phyloP scores from a whole-genome alignment of 2,797 vertebrate species.

The Pangasius larnaudii region DNA sequence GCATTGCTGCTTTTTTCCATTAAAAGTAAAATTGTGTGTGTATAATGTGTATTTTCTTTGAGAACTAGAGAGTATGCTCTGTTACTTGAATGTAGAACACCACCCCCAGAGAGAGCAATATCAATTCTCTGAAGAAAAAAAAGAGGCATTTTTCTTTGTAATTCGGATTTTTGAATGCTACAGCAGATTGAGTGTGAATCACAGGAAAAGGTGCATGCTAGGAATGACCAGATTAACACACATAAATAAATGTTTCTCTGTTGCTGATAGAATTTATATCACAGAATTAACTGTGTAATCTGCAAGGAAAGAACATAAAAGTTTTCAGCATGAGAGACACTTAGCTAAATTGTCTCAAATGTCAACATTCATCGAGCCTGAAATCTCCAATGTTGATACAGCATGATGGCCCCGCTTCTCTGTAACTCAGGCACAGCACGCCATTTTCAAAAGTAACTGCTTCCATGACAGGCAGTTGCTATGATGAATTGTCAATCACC shows the following conservation, averaged over 20 bases:
- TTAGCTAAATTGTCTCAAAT: constrained; percentile 46
- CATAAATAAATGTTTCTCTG: constrained; percentile 54
- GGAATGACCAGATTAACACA: constrained; percentile 44
- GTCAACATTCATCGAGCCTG: constrained; percentile 40
- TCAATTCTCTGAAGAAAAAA: neutral
- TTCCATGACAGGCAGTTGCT: constrained; percentile 39
- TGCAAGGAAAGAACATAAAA: constrained; percentile 42
- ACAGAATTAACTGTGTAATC: constrained; percentile 55
- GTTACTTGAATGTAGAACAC: constrained; percentile 48
- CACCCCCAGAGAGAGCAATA: constrained; percentile 45
- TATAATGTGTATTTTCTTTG: constrained; percentile 39
- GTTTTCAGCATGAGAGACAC: constrained; percentile 43
- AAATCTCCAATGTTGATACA: constrained; percentile 49
- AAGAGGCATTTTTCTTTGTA: constrained; percentile 27
- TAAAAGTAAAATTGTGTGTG: constrained; percentile 43
- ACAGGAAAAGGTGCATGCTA: neutral
- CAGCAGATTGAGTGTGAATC: constrained; percentile 7
- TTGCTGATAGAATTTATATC: constrained; percentile 55
- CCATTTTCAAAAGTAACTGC: constrained; percentile 37
- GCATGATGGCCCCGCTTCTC: constrained; percentile 26
- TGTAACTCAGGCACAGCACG: constrained; percentile 31
- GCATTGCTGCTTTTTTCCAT: constrained; percentile 40
- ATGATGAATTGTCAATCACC: constrained; percentile 52
- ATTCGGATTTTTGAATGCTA: constrained; percentile 46
- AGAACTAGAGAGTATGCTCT: constrained; percentile 22